Evolutionary conservation across 2,113 vertebrate species (phyloP).

Genomic region (Callipepla squamata): DNA sequence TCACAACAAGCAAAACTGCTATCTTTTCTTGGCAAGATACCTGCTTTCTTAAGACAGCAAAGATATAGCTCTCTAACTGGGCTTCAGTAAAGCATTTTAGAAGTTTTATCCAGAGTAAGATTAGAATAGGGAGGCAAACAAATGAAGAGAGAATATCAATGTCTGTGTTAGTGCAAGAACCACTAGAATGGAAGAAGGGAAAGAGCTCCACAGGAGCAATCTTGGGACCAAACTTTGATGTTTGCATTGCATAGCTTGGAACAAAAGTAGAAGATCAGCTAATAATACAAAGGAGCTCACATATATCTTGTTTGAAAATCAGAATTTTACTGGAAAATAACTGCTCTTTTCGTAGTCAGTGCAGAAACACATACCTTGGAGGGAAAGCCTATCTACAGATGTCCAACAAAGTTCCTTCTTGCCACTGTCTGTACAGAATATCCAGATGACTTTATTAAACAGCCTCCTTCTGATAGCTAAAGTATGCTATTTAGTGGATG

Average conservation of each 20-base stretch:
- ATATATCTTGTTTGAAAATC: background rate
- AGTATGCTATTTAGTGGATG: background rate
- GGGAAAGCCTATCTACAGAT: conserved; percentile 2
- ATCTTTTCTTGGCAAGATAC: background rate
- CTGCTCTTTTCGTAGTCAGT: background rate
- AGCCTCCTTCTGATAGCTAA: background rate
- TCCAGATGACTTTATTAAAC: conserved; percentile 17
- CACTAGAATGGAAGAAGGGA: background rate
- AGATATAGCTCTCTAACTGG: background rate
- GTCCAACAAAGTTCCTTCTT: conserved; percentile 10
- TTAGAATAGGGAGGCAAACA: background rate
- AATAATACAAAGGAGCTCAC: conserved; percentile 1
- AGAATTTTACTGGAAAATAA: background rate
- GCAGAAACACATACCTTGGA: background rate
- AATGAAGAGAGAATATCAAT: background rate
- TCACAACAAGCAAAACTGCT: background rate
- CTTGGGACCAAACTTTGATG: background rate
- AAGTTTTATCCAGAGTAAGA: background rate
- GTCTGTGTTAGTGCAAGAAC: background rate
- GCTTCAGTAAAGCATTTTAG: background rate
- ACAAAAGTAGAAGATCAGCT: background rate
- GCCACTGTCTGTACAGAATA: conserved; percentile 8
- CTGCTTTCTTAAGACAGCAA: background rate
- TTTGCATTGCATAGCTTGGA: background rate
- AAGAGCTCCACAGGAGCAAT: background rate